Evolutionary conservation across 2,113 vertebrate species (phyloP), one percentile per base, ranked within the genome.

Genomic region (Baryphthengus martii): DNA sequence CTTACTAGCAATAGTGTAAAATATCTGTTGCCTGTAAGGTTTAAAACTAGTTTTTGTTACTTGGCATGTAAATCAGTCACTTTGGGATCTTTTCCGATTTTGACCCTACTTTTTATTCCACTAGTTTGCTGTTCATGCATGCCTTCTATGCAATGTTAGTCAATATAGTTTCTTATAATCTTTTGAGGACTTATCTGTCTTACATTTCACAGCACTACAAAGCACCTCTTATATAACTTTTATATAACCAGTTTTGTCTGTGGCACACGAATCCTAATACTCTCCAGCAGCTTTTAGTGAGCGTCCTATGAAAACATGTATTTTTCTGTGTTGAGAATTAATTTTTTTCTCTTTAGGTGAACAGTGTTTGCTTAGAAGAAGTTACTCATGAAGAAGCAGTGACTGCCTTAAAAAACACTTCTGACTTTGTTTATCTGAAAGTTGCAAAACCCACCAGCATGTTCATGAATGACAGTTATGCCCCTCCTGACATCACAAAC

Each of bases 301-400:
- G 17, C 23, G 23, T 58, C 20, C 23, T 58, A 3, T 31, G 62
- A 55, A 61, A 92, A 31, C 3, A 3, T 23, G 33, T 3, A 2
- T 40, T 76, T 65, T 87, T 56, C 24, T 50, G 10, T 29, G 18
- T 55, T 90, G 35, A 86, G 13, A 77, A n/a, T 31, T 24, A 8
- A 33, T 47, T n/a, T 47, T 83, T 89, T 50, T 90, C 10, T 61
- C 19, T 85, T 81, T 92, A 99, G 99, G 99, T 99, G 88, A 99
- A 99, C 97, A 98, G 97, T 52, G 98, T 98, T 53, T 99, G 98
- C 78, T 98, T 99, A 96, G 99, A 99, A 98, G 99, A 99, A 97
- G 99, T 99, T 97, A 99, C 98, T 96, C 99, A 99, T 55, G 99
- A 99, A 98, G 99, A 99, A 96, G 99, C 99, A 80, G 99, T 99